These are phyloP conservation scores for Heliornis fulica DNA, from an alignment of 2,113 vertebrate species.

Conservation along the genomic window DNA sequence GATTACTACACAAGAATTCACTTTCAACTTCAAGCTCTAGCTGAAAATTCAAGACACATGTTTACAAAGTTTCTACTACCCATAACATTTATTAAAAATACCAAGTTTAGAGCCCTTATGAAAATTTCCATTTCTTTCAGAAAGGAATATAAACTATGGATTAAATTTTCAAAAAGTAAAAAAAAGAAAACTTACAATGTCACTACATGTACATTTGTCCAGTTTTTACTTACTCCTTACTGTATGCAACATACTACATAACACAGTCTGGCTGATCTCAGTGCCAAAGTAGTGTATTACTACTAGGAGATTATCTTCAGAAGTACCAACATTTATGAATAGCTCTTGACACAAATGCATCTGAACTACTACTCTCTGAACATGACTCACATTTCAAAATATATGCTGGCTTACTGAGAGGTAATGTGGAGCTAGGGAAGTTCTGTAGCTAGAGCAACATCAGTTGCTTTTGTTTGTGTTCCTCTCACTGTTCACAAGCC, in stretches of 20 bases:
- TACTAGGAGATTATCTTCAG: not conserved
- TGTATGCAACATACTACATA: not conserved
- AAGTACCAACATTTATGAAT: not conserved
- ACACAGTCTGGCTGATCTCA: not conserved
- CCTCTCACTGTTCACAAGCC: not conserved
- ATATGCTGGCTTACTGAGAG: not conserved
- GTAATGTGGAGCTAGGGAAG: not conserved
- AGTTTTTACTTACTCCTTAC: not conserved
- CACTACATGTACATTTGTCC: not conserved
- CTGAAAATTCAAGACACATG: not conserved
- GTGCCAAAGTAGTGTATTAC: not conserved
- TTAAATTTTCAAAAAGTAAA: not conserved
- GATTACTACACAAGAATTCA: not conserved
- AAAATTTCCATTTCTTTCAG: not conserved
- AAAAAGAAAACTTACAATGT: not conserved
- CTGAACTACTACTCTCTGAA: not conserved
- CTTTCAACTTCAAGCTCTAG: not conserved
- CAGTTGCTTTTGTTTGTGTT: not conserved
- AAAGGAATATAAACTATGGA: not conserved
- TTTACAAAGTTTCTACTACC: not conserved
- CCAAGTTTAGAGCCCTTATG: not conserved
- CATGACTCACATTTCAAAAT: not conserved
- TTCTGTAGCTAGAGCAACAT: not conserved
- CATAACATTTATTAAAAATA: not conserved
- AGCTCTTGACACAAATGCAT: not conserved